These are phyloP conservation scores for Discoglossus pictus DNA, from an alignment of 2,797 vertebrate species.

Conservation along the genomic window DNA sequence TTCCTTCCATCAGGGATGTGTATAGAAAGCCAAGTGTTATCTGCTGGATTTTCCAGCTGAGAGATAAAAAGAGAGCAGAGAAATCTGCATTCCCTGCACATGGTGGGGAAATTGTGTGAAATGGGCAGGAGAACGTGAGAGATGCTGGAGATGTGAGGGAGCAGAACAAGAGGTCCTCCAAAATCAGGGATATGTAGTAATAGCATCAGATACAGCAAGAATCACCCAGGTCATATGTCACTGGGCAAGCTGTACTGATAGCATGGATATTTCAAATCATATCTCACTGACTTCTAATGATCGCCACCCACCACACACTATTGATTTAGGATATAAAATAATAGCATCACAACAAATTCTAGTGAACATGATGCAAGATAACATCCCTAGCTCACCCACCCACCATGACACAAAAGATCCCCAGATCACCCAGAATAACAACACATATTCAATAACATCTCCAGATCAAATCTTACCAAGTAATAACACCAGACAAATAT, in stretches of 20 bases:
- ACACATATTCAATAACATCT: too few relatives aligned
- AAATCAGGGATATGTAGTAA: not conserved
- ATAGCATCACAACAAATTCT: not conserved
- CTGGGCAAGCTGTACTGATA: too few relatives aligned
- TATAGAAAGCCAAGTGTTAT: slow-evolving; percentile 14
- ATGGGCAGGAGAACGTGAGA: slow-evolving; percentile 8
- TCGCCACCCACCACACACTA: too few relatives aligned
- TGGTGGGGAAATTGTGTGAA: not conserved
- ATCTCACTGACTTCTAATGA: too few relatives aligned
- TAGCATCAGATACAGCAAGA: too few relatives aligned
- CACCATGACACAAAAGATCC: too few relatives aligned
- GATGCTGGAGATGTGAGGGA: slow-evolving; percentile 1
- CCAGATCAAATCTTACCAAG: too few relatives aligned
- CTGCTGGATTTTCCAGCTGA: slow-evolving; percentile 9
- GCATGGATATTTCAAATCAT: too few relatives aligned
- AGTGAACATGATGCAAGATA: not conserved
- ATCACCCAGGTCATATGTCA: too few relatives aligned
- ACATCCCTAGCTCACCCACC: too few relatives aligned
- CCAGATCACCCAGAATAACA: too few relatives aligned
- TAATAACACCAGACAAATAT: too few relatives aligned
- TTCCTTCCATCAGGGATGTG: slow-evolving; percentile 21
- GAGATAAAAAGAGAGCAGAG: not conserved
- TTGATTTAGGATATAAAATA: not conserved
- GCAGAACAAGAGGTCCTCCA: slow-evolving; percentile 1
- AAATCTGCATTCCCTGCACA: slow-evolving; percentile 35